These are phyloP conservation scores for Aulostomus chinensis DNA, from an alignment of 2,797 vertebrate species.

Conservation along the genomic window DNA sequence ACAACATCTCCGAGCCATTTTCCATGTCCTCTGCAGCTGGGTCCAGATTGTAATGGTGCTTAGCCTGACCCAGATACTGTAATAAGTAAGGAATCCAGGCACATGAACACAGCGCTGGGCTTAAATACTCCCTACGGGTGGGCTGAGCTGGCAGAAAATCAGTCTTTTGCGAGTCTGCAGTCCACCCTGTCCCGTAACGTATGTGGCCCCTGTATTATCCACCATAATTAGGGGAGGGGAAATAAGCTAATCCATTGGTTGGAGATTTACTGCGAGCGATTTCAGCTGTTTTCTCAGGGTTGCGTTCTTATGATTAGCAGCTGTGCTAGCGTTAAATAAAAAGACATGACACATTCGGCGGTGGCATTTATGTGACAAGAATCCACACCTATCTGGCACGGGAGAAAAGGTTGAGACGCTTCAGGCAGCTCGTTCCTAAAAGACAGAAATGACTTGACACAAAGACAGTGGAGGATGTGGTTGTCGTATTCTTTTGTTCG, in stretches of 20 bases:
- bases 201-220: no score
- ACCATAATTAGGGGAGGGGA: slow-evolving; percentile 17
- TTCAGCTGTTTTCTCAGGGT: slow-evolving; percentile 27
- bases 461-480: slow-evolving; percentile 21
- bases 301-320: slow-evolving; percentile 30
- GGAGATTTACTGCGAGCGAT: slow-evolving; percentile 36
- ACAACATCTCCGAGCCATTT: slow-evolving; percentile 4
- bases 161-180: slow-evolving; percentile 21
- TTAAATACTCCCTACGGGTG: slow-evolving; percentile 36
- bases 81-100: slow-evolving; percentile 56
- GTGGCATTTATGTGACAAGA: slow-evolving; percentile 43
- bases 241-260: slow-evolving; percentile 44
- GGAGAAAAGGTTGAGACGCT: slow-evolving; percentile 42
- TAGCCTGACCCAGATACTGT: slow-evolving; percentile 56
- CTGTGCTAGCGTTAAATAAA: no score
- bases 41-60: slow-evolving; percentile 16
- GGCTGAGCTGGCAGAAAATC: slow-evolving; percentile 41
- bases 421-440: slow-evolving; percentile 21
- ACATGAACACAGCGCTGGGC: slow-evolving; percentile 15
- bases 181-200: slow-evolving; percentile 29
- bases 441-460: slow-evolving; percentile 16
- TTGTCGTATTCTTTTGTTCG: slow-evolving; percentile 39
- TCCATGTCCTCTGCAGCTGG: slow-evolving; percentile 19
- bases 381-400: slow-evolving; percentile 22
- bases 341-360: background rate